Base-by-base conservation (phyloP, 2,113 vertebrate genomes). In the Leptosomus discolor region DNA sequence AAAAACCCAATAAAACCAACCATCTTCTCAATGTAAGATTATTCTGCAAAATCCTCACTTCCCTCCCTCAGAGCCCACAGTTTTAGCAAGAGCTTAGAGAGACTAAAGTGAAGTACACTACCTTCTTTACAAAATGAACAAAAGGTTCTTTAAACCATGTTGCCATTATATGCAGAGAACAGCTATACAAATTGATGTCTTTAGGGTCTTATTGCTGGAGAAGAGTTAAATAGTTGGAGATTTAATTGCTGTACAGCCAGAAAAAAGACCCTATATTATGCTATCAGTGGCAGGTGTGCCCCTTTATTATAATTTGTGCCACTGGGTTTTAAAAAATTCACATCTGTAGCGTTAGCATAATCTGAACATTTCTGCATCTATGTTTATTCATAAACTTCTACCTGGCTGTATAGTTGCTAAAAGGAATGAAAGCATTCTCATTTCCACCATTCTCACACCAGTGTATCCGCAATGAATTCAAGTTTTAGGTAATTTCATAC, bases 271-370 rank as follows among this genome's bases (percentile, higher is more conserved):
- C 51, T 58, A 11, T 46, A 32, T 81, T 81, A 57, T 78, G 51
- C 22, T 71, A 50, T 67, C 65, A 88, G 54, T 53, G 70, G 51
- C 85, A 95, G 81, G 77, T 93, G 73, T 2, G 5, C 9, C 19
- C 30, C 37, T 63, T 84, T 67, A 84, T 77, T 46, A 56, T 82
- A 81, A 85, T 90, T 65, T 90, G 37, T 87, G 85, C 77, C 56
- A 77, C 19, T 74, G 73, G 50, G 60, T 87, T 85, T 95, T 78
- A 54, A 95, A 91, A 91, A 81, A 93, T 56, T 87, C 69, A 71
- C 60, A 58, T 88, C 76, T 78, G 45, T 75, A 69, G 19, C 21
- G 39, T 87, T 90, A 93, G 50, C 37, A 70, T 93, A 85, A 90
- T 83, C 64, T 81, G n/a, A 75, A 85, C 43, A 37, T 64, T 87